Evolutionary conservation across 2,113 vertebrate species (phyloP).

Genomic region (Cariama cristata): DNA sequence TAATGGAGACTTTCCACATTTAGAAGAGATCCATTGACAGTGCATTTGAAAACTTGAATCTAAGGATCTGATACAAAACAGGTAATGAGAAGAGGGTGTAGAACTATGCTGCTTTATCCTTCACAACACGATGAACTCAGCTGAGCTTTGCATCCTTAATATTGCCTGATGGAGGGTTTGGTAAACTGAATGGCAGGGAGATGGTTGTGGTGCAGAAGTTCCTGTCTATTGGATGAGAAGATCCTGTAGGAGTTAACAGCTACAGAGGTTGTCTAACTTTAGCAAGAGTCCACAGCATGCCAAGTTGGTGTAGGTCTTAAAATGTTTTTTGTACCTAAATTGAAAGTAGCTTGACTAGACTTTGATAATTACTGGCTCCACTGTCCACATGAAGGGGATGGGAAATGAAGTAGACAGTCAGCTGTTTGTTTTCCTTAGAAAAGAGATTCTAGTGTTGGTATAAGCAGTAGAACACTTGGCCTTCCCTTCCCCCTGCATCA

Average conservation of each 20-base stretch:
- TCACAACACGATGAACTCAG: rapidly evolving
- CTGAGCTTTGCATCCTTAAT: background rate
- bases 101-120: background rate
- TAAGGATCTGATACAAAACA: background rate
- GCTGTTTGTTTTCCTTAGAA: constrained; percentile 12
- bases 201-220: background rate
- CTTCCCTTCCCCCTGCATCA: constrained; percentile 15
- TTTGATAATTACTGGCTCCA: background rate
- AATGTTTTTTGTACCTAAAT: background rate
- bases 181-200: background rate
- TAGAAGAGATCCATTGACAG: background rate
- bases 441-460: background rate
- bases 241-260: background rate
- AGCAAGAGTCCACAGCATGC: background rate
- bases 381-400: background rate
- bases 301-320: background rate
- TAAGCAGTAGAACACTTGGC: constrained; percentile 34
- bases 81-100: background rate
- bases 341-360: background rate
- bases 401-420: background rate
- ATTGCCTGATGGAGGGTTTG: background rate
- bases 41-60: background rate
- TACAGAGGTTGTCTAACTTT: background rate
- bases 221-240: background rate
- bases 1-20: background rate